Base-by-base conservation (phyloP, 2,113 vertebrate species). In the Gasterosteus aculeatus region DNA sequence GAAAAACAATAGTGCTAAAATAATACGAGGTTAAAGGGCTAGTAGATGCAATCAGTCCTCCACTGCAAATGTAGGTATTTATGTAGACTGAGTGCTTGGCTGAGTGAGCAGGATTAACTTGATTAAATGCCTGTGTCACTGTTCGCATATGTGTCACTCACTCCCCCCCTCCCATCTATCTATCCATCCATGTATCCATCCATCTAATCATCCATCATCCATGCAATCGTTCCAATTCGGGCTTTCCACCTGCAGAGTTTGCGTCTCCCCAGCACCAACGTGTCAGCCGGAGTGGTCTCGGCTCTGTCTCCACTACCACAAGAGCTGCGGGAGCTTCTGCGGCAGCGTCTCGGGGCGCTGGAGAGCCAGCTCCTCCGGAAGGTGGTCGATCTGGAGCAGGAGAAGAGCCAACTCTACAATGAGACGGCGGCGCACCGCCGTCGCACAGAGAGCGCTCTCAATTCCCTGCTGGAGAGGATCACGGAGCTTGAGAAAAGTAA, bases 361-460 rank as follows among this genome's bases (percentile, higher is more conserved):
- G 98, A 99, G 88, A 94, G 94, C 47, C 98, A 99, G 75, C 95
- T 99, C 35, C 92, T 98, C 12, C 95, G 92, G 89, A 98, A 97
- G 91, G 98, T 99, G 92, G 94, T 96, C 0, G 97, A 99, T 91
- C 94, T 99, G 42, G 97, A 99, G 93, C 96, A 98, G 58, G 97
- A 99, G 90, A 99, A 98, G 78, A 96, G 95, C 18, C 92, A 96
- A 92, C 96, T 99, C 7, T 97, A 97, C 92, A 99, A 99, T 0
- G 97, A 99, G 92, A 99, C 96, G 0, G 94, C 96, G 0, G 96
- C 95, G 67, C 97, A 99, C 82, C 94, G 97, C 68, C 96, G 97
- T 85, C 97, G 95, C 92, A 99, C 98, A 0, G 98, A 99, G 88
- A 96, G 88, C 16, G 88, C 95, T 5, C 89, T 99, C 85, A 97